A percentile compares a stretch with the other conserved stretches of the same genome.
Conservation (phyloP, 1,140 invertebrate genomes). For the Centruroides vittatus region DNA sequence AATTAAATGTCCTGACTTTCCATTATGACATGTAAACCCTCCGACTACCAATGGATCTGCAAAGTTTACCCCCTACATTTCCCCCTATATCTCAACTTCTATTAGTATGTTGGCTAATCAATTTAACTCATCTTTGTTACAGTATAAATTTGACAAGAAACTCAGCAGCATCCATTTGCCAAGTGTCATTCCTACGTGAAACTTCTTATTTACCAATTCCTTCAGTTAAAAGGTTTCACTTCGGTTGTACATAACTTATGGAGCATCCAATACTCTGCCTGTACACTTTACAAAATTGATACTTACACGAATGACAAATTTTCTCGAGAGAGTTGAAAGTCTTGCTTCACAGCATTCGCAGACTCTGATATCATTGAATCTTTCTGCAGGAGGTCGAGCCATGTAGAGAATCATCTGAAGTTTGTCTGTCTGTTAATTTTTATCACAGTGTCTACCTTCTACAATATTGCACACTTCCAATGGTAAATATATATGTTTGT, state of each 20-base stretch:
- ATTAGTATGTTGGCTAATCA: not conserved
- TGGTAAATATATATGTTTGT: conserved; percentile 21
- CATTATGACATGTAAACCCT: not conserved
- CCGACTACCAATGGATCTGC: not conserved
- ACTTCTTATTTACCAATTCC: conserved; percentile 44
- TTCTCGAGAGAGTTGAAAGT: conserved; percentile 15
- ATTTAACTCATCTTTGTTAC: not conserved
- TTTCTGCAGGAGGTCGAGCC: conserved; percentile 19
- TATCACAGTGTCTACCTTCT: conserved; percentile 20
- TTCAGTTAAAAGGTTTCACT: conserved; percentile 29
- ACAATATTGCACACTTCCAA: conserved; percentile 25
- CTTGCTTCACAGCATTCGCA: not conserved
- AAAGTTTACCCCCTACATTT: not conserved
- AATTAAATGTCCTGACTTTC: not conserved
- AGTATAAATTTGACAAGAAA: conserved; percentile 6
- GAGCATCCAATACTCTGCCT: conserved; percentile 17
- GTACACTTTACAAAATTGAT: conserved; percentile 9
- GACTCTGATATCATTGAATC: conserved; percentile 16
- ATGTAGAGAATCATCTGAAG: conserved; percentile 18
- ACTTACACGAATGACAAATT: conserved; percentile 20
- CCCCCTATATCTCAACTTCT: not conserved
- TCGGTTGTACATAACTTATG: conserved; percentile 7
- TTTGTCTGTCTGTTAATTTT: conserved; percentile 15
- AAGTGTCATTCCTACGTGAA: conserved; percentile 33
- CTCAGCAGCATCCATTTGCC: conserved; percentile 19